phyloP scores from a whole-genome alignment of 2,888 invertebrate genomes.

The Eupithecia subfuscata region DNA sequence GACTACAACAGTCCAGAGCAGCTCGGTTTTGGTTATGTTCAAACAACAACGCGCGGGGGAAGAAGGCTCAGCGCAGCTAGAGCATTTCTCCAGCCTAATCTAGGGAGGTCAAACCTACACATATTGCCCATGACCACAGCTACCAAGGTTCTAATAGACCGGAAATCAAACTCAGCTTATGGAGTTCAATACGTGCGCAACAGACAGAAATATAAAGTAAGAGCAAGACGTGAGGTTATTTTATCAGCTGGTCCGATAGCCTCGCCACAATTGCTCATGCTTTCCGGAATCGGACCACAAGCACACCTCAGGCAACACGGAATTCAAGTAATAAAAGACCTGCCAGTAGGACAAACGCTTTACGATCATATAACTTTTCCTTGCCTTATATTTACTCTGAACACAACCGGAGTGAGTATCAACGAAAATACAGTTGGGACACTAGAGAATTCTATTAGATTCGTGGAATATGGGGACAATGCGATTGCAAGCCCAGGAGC shows the following conservation, averaged over 20 bases:
- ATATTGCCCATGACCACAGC: slow-evolving; percentile 82
- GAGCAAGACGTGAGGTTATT: slow-evolving; percentile 87
- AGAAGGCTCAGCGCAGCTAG: slow-evolving; percentile 84
- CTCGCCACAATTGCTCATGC: slow-evolving; percentile 92
- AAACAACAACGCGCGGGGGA: slow-evolving; percentile 85
- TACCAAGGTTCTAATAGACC: slow-evolving; percentile 82
- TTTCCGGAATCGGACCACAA: slow-evolving; percentile 88
- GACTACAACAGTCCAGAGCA: slow-evolving; percentile 86
- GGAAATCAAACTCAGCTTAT: slow-evolving; percentile 71
- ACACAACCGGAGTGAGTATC: slow-evolving; percentile 59
- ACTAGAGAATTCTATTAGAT: slow-evolving; percentile 54
- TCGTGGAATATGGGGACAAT: slow-evolving; percentile 69
- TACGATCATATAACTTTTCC: slow-evolving; percentile 86
- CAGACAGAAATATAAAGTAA: slow-evolving; percentile 69
- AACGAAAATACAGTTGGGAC: slow-evolving; percentile 57
- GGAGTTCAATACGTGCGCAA: slow-evolving; percentile 83
- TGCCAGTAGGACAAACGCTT: slow-evolving; percentile 86
- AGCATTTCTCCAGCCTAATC: slow-evolving; percentile 83
- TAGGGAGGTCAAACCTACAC: slow-evolving; percentile 82
- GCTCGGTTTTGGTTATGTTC: slow-evolving; percentile 85
- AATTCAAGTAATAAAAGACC: slow-evolving; percentile 83
- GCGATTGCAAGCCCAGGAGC: slow-evolving; percentile 82
- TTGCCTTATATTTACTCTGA: slow-evolving; percentile 87
- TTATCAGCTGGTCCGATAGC: slow-evolving; percentile 91
- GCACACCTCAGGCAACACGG: slow-evolving; percentile 80